Evolutionary conservation across 1,140 invertebrate genomes (phyloP).

Genomic region (Adelges cooleyi): DNA sequence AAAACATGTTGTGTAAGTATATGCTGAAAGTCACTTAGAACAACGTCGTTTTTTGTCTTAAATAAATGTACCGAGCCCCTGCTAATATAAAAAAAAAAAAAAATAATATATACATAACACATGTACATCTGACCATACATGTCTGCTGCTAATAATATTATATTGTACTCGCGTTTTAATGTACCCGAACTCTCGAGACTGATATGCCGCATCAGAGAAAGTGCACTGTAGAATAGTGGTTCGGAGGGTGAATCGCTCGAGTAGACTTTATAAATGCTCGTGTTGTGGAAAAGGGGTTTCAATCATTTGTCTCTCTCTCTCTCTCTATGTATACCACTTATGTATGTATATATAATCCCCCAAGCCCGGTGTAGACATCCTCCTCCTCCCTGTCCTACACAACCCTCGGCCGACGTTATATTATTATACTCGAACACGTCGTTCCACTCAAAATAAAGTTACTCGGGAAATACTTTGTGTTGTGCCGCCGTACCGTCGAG

Average conservation of each 20-base stretch:
- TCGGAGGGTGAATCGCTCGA: not conserved
- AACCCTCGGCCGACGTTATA: constrained; percentile 17
- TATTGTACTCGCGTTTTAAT: not conserved
- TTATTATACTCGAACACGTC: constrained; percentile 22
- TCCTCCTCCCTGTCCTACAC: constrained; percentile 18
- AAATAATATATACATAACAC: too few species aligned
- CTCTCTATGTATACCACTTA: not conserved
- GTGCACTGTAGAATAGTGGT: not conserved
- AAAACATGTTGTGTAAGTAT: too few species aligned
- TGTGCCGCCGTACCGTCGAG: too few species aligned
- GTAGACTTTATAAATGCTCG: not conserved
- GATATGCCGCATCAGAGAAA: not conserved
- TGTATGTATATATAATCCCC: not conserved
- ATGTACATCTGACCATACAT: too few species aligned
- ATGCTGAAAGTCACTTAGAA: too few species aligned
- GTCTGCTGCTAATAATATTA: too few species aligned
- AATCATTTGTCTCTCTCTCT: constrained; percentile 15
- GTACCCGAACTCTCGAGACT: constrained; percentile 1
- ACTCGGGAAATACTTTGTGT: too few species aligned
- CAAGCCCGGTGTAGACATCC: not conserved
- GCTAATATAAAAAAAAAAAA: too few species aligned
- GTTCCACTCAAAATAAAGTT: too few species aligned
- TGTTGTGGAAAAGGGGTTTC: constrained; percentile 10
- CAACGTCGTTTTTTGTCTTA: too few species aligned
- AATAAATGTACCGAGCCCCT: too few species aligned